phyloP scores from a whole-genome alignment of 2,888 invertebrate species.

The Troilus luridus region DNA sequence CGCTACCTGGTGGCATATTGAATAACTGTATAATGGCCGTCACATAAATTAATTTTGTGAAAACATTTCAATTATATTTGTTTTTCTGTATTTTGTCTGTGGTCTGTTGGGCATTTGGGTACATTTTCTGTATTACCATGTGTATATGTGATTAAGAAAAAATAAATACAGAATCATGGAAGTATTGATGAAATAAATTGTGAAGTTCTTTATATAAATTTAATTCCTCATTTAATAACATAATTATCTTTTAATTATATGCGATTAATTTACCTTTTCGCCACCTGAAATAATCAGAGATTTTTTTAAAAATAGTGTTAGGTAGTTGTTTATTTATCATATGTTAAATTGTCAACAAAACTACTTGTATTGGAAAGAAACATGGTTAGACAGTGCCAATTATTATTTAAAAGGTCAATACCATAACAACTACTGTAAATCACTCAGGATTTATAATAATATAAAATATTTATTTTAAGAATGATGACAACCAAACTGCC shows the following conservation, averaged over 20 bases:
- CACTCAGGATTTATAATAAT: not conserved
- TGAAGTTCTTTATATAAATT: not conserved
- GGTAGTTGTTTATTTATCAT: not conserved
- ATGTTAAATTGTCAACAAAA: not conserved
- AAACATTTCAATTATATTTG: not conserved
- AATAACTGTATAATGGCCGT: not conserved
- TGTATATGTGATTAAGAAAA: not conserved
- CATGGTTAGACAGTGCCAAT: constrained; percentile 15
- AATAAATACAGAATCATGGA: not conserved
- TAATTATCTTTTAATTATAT: not conserved
- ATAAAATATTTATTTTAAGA: not conserved
- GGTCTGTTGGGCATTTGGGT: not conserved
- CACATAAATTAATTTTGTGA: not conserved
- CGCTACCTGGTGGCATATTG: constrained; percentile 7
- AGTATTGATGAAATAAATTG: not conserved
- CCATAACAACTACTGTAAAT: not conserved
- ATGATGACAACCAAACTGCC: constrained; percentile 22
- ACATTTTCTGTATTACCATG: not conserved
- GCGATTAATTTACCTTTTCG: not conserved
- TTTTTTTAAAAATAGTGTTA: not conserved
- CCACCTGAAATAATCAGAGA: not conserved
- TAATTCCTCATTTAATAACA: not conserved
- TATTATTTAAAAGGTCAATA: constrained; percentile 26
- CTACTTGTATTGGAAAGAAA: not conserved
- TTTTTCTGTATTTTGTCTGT: not conserved